Conservation (phyloP, 2,797 vertebrate genomes). For the Sphaeramia orbicularis region DNA sequence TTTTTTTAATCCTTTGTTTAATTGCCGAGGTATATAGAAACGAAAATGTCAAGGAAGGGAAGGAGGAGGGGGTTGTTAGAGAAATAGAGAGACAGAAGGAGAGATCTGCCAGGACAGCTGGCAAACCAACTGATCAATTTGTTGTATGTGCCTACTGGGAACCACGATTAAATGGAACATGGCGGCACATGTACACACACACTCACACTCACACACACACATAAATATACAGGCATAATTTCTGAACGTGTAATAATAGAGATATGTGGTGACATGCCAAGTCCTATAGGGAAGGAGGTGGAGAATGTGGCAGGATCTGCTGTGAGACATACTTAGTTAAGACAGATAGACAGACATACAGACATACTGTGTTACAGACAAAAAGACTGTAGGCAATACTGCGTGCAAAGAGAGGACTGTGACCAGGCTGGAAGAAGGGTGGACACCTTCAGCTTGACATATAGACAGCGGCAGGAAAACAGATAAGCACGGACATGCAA, state of each 20-base stretch:
- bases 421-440: constrained; percentile 22
- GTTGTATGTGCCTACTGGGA: constrained; percentile 67
- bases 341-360: constrained; percentile 26
- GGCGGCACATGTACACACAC: constrained; percentile 16
- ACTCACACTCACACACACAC: constrained; percentile 13
- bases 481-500: constrained; percentile 22
- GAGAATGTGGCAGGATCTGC: constrained; percentile 20
- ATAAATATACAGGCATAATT: constrained; percentile 22
- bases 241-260: constrained; percentile 60
- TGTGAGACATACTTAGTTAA: constrained; percentile 27
- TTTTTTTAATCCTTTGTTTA: not conserved
- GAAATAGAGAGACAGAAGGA: constrained; percentile 59
- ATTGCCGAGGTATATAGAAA: constrained; percentile 10
- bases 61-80: constrained; percentile 29
- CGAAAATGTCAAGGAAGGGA: constrained; percentile 3
- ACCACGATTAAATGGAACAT: constrained; percentile 70
- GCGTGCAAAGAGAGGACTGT: constrained; percentile 41
- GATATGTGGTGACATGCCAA: constrained; percentile 52
- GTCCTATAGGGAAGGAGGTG: constrained; percentile 16
- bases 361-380: constrained; percentile 53
- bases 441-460: constrained; percentile 35
- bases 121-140: constrained; percentile 76
- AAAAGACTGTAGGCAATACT: constrained; percentile 21
- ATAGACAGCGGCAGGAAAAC: constrained; percentile 34
- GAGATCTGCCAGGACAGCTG: constrained; percentile 76